Evolutionary conservation across 1,140 invertebrate genomes (phyloP).

Genomic region (Carposina sasakii): DNA sequence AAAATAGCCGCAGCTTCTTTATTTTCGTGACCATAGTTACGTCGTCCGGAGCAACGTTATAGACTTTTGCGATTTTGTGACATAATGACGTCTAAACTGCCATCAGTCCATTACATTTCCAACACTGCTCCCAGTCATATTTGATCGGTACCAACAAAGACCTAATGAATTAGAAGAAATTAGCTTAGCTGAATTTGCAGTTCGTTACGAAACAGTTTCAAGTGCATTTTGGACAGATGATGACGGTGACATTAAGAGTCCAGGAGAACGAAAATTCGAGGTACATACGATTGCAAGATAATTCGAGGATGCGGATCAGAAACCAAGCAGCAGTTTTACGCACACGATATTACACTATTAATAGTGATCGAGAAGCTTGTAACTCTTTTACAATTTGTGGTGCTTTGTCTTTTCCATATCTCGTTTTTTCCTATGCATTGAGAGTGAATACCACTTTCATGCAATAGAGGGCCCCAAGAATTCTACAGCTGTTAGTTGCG

Average conservation of each 20-base stretch:
- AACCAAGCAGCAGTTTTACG: conserved; percentile 23
- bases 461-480: too few species aligned
- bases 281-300: conserved; percentile 19
- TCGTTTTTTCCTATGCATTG: too few species aligned
- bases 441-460: too few species aligned
- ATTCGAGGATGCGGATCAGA: conserved; percentile 27
- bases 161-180: conserved; percentile 36
- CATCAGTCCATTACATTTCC: conserved; percentile 16
- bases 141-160: conserved; percentile 12
- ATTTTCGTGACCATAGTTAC: too few species aligned
- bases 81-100: conserved; percentile 44
- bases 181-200: conserved; percentile 43
- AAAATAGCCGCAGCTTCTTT: too few species aligned
- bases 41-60: conserved; percentile 45
- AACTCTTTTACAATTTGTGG: conserved; percentile 13
- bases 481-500: too few species aligned
- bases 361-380: conserved; percentile 23
- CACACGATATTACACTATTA: conserved; percentile 25
- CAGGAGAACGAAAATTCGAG: conserved; percentile 10
- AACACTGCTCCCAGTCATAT: conserved; percentile 23
- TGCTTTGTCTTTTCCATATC: too few species aligned
- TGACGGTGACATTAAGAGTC: conserved; percentile 16
- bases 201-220: conserved; percentile 37
- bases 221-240: conserved; percentile 13
- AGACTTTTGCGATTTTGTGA: conserved; percentile 39